Base-by-base conservation (phyloP, 2,113 vertebrate genomes). In the Terrapene triunguis region DNA sequence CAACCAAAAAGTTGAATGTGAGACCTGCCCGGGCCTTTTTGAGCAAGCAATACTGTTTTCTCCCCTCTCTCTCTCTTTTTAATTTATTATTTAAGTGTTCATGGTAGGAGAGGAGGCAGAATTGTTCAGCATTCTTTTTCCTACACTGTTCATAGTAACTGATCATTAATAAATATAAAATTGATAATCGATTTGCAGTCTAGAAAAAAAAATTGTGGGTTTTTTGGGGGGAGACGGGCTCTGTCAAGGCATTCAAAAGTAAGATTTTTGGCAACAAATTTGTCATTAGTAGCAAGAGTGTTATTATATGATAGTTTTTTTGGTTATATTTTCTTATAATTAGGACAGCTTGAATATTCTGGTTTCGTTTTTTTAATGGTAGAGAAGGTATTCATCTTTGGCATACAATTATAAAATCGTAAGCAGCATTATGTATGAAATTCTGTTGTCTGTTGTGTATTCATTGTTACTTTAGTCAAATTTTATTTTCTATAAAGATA, bases 401-500 rank as follows among this genome's bases (percentile, higher is more conserved):
- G 84, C 95, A 55, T 94, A 62, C 53, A 74, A 54, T 97, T 93
- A 96, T 85, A 89, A 94, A 94, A 92, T 38, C 89, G 55, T 72
- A 83, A 95, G 89, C 84, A 90, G 8, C 85, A 78, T 85, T 4
- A 3, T 93, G n/a, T 82, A 44, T 92, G 80, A 88, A 96, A 94
- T 92, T 80, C 72, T 80, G 5, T 59, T 92, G 59, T 94, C 95
- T 47, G 44, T 47, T 92, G 59, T 97, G 92, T 92, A 79, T 97
- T 94, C 25, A 29, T 82, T 47, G 51, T 92, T 88, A 92, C 78
- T 79, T 87, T 80, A 95, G 94, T 96, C 94, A 96, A 85, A 95
- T 97, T 93, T 87, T 87, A 83, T 97, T 98, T 94, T 96, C 79
- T 89, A 2, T 62, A 57, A 80, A 55, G 89, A 11, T 94, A 92